These are phyloP conservation scores for Eumacrocentrus americanus DNA, from an alignment of 2,888 invertebrate genomes.

Conservation along the genomic window DNA sequence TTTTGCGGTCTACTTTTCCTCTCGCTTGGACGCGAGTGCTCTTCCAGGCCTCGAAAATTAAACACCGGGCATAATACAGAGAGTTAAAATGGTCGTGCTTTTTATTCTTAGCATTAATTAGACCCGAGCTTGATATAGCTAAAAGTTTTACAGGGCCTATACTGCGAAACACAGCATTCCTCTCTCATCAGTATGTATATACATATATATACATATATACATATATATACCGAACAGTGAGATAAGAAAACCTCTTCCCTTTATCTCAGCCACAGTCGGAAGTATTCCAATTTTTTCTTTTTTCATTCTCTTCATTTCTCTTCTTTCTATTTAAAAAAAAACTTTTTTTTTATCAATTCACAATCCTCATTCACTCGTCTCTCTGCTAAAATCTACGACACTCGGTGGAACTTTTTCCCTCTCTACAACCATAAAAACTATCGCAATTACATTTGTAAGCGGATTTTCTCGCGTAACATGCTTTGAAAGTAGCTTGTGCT, in stretches of 20 bases:
- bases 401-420: conserved; percentile 11
- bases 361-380: conserved; percentile 13
- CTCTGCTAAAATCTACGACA: conserved; percentile 12
- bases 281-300: conserved; percentile 1
- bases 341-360: neutral
- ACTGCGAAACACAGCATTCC: conserved; percentile 34
- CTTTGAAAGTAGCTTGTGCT: neutral
- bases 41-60: conserved; percentile 25
- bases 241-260: conserved; percentile 31
- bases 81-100: too few relatives aligned
- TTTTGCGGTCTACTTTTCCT: conserved; percentile 24
- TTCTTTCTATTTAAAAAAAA: neutral
- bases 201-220: conserved; percentile 31
- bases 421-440: conserved; percentile 14
- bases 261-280: conserved; percentile 12
- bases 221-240: conserved; percentile 33
- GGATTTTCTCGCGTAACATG: conserved; percentile 15
- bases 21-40: neutral
- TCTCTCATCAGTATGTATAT: conserved; percentile 21
- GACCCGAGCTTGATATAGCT: conserved; percentile 41
- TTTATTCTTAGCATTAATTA: conserved; percentile 49
- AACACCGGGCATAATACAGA: too few relatives aligned
- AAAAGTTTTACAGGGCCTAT: conserved; percentile 40
- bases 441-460: conserved; percentile 22
- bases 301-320: neutral